These are phyloP conservation scores for Beroe forskalii DNA, from an alignment of 37 sponge, comb jelly and placozoan species.

Conservation along the genomic window DNA sequence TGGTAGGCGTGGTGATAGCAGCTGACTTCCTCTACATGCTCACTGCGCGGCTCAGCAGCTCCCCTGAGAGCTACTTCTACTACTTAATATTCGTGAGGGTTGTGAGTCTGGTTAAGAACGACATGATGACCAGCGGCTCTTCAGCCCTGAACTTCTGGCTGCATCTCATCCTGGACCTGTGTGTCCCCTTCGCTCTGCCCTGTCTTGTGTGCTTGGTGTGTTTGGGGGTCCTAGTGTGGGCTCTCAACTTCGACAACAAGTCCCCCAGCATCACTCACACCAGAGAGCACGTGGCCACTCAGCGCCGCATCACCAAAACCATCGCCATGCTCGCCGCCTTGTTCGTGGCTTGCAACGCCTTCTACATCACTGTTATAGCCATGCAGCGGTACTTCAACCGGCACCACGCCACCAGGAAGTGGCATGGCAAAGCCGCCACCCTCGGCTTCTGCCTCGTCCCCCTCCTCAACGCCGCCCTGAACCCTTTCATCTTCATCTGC, in stretches of 20 bases:
- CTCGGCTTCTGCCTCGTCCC: constrained; percentile 47
- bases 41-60: not conserved
- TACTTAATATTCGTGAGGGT: constrained; percentile 37
- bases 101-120: not conserved
- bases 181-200: constrained; percentile 17
- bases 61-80: constrained; percentile 33
- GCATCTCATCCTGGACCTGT: constrained; percentile 15
- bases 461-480: constrained; percentile 32
- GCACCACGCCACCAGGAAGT: not conserved
- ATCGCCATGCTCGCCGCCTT: constrained; percentile 15
- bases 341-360: constrained; percentile 40
- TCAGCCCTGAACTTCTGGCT: not conserved
- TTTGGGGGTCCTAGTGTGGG: constrained; percentile 16
- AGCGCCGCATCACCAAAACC: constrained; percentile 23
- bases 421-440: constrained; percentile 33
- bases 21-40: not conserved
- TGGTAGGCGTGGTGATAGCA: not conserved
- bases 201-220: constrained; percentile 41
- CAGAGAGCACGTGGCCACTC: not conserved
- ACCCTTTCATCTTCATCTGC: constrained; percentile 32
- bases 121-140: not conserved
- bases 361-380: not conserved
- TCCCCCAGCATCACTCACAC: not conserved
- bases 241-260: not conserved
- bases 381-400: constrained; percentile 14